phyloP scores from a whole-genome alignment of 2,113 vertebrate species.

The Balaeniceps rex region DNA sequence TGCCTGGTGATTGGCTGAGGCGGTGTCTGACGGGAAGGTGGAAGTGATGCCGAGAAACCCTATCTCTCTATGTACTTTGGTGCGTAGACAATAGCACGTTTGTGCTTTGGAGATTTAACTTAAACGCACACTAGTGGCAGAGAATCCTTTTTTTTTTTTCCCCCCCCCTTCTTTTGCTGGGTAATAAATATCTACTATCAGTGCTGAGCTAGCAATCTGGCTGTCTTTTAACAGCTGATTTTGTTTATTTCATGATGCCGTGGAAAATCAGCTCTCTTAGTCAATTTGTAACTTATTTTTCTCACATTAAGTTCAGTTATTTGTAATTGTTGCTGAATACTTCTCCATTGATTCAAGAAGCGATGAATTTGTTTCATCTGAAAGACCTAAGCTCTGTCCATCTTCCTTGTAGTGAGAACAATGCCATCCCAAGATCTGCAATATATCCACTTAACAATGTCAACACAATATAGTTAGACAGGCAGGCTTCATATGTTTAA shows the following conservation, averaged over 20 bases:
- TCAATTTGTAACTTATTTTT: background rate
- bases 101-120: background rate
- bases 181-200: background rate
- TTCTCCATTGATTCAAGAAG: background rate
- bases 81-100: background rate
- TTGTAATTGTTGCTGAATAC: background rate
- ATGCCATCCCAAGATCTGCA: background rate
- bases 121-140: background rate
- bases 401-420: background rate
- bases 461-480: constrained; percentile 14
- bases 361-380: background rate
- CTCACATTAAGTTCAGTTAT: background rate
- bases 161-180: background rate
- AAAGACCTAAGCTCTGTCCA: background rate
- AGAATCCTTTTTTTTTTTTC: background rate
- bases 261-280: background rate
- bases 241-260: background rate
- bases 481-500: background rate
- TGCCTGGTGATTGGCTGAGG: background rate
- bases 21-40: background rate
- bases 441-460: background rate
- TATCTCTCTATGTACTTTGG: background rate
- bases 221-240: background rate
- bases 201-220: background rate
- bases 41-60: background rate